Conservation (phyloP, 2,113 vertebrate genomes). For the Pelmatolapia mariae region DNA sequence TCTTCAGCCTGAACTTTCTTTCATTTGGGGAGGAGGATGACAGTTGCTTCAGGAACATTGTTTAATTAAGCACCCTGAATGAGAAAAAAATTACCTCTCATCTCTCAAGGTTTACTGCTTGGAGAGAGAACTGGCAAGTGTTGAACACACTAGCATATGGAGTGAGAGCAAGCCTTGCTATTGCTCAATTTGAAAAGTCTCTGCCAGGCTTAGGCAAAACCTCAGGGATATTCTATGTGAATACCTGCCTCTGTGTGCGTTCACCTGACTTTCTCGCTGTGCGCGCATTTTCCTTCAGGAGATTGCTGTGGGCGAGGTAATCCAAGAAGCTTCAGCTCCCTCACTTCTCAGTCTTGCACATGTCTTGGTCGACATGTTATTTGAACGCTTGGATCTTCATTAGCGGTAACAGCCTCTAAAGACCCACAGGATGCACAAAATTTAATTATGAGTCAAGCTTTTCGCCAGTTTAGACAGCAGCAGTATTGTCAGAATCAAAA, state of each 20-base stretch:
- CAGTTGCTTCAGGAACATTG: conserved; percentile 27
- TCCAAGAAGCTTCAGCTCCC: background rate
- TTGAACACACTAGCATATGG: conserved; percentile 17
- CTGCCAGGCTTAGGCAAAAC: background rate
- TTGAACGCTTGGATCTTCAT: conserved; percentile 61
- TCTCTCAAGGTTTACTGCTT: background rate
- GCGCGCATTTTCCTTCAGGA: background rate
- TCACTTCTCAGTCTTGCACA: conserved; percentile 19
- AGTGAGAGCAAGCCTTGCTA: background rate
- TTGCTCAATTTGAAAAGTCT: conserved; percentile 1
- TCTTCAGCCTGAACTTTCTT: background rate
- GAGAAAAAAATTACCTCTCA: conserved; percentile 17
- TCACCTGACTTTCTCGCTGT: background rate
- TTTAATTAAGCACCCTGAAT: conserved; percentile 38
- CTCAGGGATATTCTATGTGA: background rate
- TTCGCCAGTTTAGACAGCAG: background rate
- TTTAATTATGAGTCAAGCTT: conserved; percentile 13
- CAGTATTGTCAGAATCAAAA: background rate
- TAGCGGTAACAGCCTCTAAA: conserved; percentile 50
- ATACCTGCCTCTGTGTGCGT: background rate
- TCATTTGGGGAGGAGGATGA: background rate
- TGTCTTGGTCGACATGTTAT: conserved; percentile 26
- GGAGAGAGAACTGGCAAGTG: background rate
- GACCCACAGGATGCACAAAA: conserved; percentile 40
- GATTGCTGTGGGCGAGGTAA: background rate